A percentile compares a stretch with the other conserved stretches of the same genome.
Evolutionary conservation across 2,888 invertebrate species (phyloP).

Genomic region (Catocala nupta): DNA sequence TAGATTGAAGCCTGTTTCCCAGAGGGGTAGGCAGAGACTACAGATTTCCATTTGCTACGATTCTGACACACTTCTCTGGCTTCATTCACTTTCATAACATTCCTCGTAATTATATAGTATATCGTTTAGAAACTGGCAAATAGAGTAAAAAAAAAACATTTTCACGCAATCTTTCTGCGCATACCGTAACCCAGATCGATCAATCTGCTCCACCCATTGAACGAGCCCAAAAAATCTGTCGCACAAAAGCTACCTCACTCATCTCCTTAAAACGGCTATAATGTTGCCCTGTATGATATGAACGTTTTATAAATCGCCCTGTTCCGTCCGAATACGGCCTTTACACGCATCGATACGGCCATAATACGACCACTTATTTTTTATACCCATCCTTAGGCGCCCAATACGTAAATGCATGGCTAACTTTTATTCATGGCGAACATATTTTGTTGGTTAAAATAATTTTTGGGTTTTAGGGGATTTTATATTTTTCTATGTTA

Average conservation of each 20-base stretch:
- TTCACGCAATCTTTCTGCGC: background rate
- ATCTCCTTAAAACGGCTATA: constrained; percentile 43
- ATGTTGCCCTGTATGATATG: constrained; percentile 44
- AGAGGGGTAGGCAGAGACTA: no score
- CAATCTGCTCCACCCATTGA: constrained; percentile 10
- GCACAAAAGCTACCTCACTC: constrained; percentile 30
- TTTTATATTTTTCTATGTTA: background rate
- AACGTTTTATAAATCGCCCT: constrained; percentile 52
- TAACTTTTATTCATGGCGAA: constrained; percentile 48
- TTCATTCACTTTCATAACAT: no score
- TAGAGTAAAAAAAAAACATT: background rate
- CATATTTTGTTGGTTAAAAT: background rate
- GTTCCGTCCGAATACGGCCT: constrained; percentile 49
- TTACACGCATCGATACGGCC: constrained; percentile 51
- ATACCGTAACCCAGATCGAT: constrained; percentile 4
- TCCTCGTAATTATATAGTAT: no score
- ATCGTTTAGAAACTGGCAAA: no score
- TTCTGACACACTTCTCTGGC: no score
- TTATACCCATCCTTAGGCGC: constrained; percentile 49
- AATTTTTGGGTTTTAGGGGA: background rate
- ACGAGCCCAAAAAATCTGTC: constrained; percentile 27
- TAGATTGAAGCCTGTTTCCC: no score
- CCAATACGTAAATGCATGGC: constrained; percentile 51
- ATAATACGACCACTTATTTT: constrained; percentile 53
- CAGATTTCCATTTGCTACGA: no score